Evolutionary conservation across 2,888 invertebrate genomes (phyloP), one percentile per base, ranked within the genome.

Genomic region (Lottia scabra): DNA sequence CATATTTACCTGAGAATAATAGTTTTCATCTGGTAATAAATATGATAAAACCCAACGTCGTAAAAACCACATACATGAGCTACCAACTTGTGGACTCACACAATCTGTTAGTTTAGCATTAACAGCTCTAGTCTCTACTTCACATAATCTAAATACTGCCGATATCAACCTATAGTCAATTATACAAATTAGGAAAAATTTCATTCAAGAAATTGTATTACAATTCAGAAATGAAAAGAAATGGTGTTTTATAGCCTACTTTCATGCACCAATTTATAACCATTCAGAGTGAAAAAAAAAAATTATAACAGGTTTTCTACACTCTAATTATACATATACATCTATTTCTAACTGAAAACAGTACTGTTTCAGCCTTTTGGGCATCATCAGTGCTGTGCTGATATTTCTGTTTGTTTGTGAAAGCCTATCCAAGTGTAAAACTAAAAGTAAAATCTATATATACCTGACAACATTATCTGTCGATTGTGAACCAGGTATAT

Each of bases 11-110:
- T 92, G 91, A 70, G 90, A 87, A 83, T 93, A 93, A 84, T 91
- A 91, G 77, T 89, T 90, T 85, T 93, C 93, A 75, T 91, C 91
- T 16, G 93, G 93, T 83, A 94, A 90, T 74, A 95, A 90, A 85
- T 95, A 96, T 0, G 93, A 92, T 78, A 93, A 91, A 66, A 94
- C 92, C 94, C 95, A 96, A 80, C 94, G 92, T 82, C 93, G 93
- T 65, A 96, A 90, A 83, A 95, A 93, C 95, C 95, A 96, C 80
- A 94, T 93, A 65, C 94, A 91, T 0, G 94, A 94, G 63, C 93
- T 93, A 1, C 93, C 93, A 1, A 96, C 92, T 88, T 95, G 95
- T 0, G 95, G 95, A 87, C 95, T 95, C 81, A 95, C 92, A 76
- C 93, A 91, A 77, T 91, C 91, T 0, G 91, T 90, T 75, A 94